These are phyloP conservation scores for Labia minor DNA, from an alignment of 2,888 invertebrate genomes.

Conservation along the genomic window DNA sequence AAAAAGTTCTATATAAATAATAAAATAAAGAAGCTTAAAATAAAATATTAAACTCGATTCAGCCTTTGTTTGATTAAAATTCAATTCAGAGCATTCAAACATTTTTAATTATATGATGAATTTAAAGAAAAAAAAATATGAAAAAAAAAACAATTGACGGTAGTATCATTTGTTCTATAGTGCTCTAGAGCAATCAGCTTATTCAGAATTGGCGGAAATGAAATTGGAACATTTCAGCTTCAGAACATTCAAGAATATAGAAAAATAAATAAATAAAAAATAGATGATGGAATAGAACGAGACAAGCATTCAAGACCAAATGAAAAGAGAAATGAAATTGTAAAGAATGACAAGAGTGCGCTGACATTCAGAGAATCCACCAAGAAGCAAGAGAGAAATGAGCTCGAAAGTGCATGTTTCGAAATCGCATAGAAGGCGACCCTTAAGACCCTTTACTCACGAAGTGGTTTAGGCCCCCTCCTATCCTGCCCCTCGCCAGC, in stretches of 20 bases:
- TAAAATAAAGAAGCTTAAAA: neutral
- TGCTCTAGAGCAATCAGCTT: neutral
- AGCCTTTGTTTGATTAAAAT: neutral
- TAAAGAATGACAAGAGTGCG: neutral
- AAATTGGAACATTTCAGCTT: neutral
- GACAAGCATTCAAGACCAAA: constrained; percentile 1
- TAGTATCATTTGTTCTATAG: neutral
- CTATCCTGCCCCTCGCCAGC: neutral
- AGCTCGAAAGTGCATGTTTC: constrained; percentile 4
- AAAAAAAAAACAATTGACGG: constrained; percentile 5
- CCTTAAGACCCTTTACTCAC: constrained; percentile 13
- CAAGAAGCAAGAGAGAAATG: neutral
- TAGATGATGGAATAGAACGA: neutral
- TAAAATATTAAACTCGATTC: neutral
- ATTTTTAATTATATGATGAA: neutral
- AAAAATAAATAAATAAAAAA: neutral
- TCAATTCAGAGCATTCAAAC: neutral
- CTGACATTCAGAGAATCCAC: neutral
- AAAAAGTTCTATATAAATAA: too few relatives aligned
- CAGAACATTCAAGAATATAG: neutral
- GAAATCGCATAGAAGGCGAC: neutral
- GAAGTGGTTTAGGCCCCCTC: neutral
- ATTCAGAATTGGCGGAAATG: neutral
- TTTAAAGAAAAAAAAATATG: neutral
- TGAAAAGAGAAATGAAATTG: neutral